Conservation (phyloP, 2,113 vertebrate genomes). For the Hippocampus barbouri region DNA sequence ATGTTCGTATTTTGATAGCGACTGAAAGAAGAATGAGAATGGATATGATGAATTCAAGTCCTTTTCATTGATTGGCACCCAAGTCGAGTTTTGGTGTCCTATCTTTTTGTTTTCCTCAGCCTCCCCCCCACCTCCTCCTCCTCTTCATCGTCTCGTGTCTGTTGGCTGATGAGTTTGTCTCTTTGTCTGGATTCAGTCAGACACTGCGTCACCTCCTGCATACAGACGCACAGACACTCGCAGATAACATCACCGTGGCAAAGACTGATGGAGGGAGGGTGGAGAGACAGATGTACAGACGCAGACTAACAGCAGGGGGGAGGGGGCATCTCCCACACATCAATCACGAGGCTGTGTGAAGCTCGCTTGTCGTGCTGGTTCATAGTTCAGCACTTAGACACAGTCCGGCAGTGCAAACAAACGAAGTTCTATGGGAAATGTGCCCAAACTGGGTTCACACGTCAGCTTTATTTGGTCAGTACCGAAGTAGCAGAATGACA, state of each 20-base stretch:
- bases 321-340: constrained; percentile 71
- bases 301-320: constrained; percentile 66
- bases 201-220: constrained; percentile 84
- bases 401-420: constrained; percentile 40
- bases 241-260: constrained; percentile 81
- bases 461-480: constrained; percentile 24
- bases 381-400: constrained; percentile 57
- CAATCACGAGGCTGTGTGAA: constrained; percentile 68
- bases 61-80: constrained; percentile 61
- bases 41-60: constrained; percentile 57
- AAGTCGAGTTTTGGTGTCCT: constrained; percentile 71
- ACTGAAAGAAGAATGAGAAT: constrained; percentile 34
- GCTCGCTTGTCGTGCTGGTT: constrained; percentile 62
- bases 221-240: constrained; percentile 78
- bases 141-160: constrained; percentile 53
- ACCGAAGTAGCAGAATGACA: constrained; percentile 15
- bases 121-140: constrained; percentile 1
- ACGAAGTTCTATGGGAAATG: constrained; percentile 38
- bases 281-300: constrained; percentile 81
- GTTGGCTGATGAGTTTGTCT: constrained; percentile 78
- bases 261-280: constrained; percentile 46
- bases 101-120: constrained; percentile 58
- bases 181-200: constrained; percentile 80
- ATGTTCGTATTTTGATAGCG: constrained; percentile 42
- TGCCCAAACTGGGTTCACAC: constrained; percentile 32